Conservation (phyloP, 2,113 vertebrate species). For the Archilochus colubris region DNA sequence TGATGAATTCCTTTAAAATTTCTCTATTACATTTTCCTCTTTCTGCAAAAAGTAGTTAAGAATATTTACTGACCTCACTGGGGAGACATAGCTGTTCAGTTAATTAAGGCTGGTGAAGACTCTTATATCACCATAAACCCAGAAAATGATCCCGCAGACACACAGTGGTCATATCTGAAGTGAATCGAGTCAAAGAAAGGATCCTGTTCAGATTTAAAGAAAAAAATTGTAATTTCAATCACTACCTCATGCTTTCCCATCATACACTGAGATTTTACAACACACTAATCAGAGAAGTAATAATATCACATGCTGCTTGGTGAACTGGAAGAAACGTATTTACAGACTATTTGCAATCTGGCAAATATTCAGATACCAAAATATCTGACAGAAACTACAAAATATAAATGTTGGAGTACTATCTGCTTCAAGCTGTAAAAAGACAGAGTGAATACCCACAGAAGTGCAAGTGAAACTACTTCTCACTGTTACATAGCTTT, state of each 20-base stretch:
- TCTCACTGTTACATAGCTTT: not conserved
- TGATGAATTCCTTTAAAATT: not conserved
- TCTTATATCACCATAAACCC: conserved; percentile 1
- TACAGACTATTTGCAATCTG: not conserved
- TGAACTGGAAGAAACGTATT: not conserved
- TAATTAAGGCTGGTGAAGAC: conserved; percentile 3
- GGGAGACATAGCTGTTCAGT: not conserved
- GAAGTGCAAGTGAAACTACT: not conserved
- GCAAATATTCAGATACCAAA: too few relatives aligned
- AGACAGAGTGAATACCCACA: not conserved
- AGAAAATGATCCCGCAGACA: conserved; percentile 3
- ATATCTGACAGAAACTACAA: not conserved
- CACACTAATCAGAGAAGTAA: not conserved
- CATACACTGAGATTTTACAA: not conserved
- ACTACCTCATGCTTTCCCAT: not conserved
- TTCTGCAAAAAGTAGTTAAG: not conserved
- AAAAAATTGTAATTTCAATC: not conserved
- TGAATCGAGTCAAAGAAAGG: not conserved
- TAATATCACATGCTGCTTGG: not conserved
- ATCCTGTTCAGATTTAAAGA: not conserved
- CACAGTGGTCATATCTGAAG: not conserved
- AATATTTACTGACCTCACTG: not conserved
- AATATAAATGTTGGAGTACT: not conserved
- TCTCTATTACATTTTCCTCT: not conserved
- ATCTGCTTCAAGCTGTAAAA: not conserved